Evolutionary conservation across 2,113 vertebrate genomes (phyloP).

Genomic region (Gallinago undulata): DNA sequence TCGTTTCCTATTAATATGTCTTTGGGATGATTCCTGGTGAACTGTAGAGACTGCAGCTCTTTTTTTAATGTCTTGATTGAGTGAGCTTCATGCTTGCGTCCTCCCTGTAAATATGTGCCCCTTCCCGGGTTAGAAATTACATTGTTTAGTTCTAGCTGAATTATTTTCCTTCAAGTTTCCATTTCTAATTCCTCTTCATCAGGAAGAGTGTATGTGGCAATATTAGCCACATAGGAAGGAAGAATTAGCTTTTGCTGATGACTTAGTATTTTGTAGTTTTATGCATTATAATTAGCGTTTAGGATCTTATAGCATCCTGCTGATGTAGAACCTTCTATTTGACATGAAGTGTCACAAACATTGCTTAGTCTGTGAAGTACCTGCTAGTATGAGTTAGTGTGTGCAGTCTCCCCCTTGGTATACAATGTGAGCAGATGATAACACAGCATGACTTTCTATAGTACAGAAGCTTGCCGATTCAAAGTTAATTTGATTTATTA

Average conservation of each 20-base stretch:
- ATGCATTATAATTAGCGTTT: background rate
- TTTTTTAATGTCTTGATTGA: background rate
- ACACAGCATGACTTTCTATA: constrained; percentile 72
- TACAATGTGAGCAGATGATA: constrained; percentile 70
- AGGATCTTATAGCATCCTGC: background rate
- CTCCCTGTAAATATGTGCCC: background rate
- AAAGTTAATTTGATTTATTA: constrained; percentile 68
- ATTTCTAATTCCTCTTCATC: background rate
- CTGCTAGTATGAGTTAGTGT: background rate
- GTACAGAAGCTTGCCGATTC: constrained; percentile 66
- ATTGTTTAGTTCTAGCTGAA: background rate
- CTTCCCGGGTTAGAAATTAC: background rate
- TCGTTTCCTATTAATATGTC: background rate
- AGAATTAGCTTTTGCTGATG: background rate
- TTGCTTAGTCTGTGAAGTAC: background rate
- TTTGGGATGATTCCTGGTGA: background rate
- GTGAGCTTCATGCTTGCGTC: background rate
- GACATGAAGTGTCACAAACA: background rate
- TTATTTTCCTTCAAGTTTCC: background rate
- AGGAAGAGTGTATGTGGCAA: background rate
- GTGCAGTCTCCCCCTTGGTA: background rate
- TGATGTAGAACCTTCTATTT: background rate
- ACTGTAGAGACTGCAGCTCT: background rate
- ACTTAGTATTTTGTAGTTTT: background rate
- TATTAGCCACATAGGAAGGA: background rate